phyloP scores from a whole-genome alignment of 2,113 vertebrate species.

The Chionodraco myersi region DNA sequence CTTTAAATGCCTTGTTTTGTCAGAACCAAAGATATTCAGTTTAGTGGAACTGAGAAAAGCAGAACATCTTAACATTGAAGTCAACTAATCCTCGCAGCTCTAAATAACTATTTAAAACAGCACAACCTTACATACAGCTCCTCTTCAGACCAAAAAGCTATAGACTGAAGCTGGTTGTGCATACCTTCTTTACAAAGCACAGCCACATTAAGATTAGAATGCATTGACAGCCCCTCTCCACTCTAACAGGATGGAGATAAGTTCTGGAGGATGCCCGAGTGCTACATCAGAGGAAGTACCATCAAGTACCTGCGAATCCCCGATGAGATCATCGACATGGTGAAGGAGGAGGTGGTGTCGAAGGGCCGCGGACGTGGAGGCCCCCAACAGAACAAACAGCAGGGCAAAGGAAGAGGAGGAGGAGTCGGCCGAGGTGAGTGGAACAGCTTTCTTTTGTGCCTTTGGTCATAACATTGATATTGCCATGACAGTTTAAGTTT shows the following conservation, averaged over 20 bases:
- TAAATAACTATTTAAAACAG: background rate
- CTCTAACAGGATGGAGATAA: constrained; percentile 92
- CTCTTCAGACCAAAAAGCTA: background rate
- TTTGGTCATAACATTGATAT: background rate
- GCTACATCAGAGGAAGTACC: constrained; percentile 97
- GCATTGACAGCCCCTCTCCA: background rate
- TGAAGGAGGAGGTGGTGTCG: constrained; percentile 96
- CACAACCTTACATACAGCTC: background rate
- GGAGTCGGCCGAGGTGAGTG: constrained; percentile 88
- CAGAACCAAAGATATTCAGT: too few species aligned
- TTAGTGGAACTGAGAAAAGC: too few species aligned
- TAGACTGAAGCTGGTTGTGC: background rate
- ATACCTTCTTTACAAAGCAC: background rate
- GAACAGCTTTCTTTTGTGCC: background rate
- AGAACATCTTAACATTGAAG: too few species aligned
- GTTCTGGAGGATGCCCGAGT: constrained; percentile 99
- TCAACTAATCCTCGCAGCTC: too few species aligned
- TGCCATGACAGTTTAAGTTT: background rate
- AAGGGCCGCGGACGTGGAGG: constrained; percentile 94
- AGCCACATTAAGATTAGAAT: background rate
- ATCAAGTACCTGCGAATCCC: constrained; percentile 98
- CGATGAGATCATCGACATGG: constrained; percentile 98
- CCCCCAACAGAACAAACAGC: constrained; percentile 94
- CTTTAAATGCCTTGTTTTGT: too few species aligned
- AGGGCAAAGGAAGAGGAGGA: constrained; percentile 88